Percentiles rank a stretch among this genome's conserved stretches.
phyloP scores from a whole-genome alignment of 1,140 invertebrate species.

The Cotesia vestalis region DNA sequence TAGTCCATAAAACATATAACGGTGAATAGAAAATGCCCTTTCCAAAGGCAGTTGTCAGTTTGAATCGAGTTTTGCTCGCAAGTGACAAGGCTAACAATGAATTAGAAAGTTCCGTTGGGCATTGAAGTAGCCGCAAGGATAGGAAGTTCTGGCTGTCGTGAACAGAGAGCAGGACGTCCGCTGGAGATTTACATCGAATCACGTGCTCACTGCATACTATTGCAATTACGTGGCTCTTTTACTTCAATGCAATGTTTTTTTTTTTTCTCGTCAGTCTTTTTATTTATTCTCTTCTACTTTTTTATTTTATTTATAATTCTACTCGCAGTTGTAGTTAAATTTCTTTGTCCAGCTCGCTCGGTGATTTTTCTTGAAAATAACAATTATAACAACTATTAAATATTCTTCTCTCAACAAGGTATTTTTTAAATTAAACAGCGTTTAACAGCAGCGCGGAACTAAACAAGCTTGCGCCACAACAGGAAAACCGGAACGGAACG shows the following conservation, averaged over 20 bases:
- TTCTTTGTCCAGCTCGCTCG: neutral
- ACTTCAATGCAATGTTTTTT: neutral
- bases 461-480: neutral
- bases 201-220: conserved; percentile 14
- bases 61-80: too few species aligned
- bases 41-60: too few species aligned
- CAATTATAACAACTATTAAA: too few species aligned
- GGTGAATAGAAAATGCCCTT: too few species aligned
- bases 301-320: neutral
- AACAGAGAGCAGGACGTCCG: conserved; percentile 13
- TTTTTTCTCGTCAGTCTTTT: conserved; percentile 7
- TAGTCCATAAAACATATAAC: too few species aligned
- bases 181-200: conserved; percentile 8
- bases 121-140: conserved; percentile 17
- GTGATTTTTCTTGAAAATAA: too few species aligned
- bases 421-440: conserved; percentile 10
- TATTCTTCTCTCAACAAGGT: neutral
- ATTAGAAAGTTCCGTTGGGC: conserved; percentile 7
- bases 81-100: conserved; percentile 18
- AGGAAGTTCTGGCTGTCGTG: conserved; percentile 10
- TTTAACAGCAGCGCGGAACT: neutral
- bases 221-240: conserved; percentile 4
- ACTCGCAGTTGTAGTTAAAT: too few species aligned
- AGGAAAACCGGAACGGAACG: neutral
- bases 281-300: neutral